Percentiles rank a stretch among this genome's conserved stretches.
phyloP scores from a whole-genome alignment of 2,113 vertebrate species.

The Hoplias malabaricus region DNA sequence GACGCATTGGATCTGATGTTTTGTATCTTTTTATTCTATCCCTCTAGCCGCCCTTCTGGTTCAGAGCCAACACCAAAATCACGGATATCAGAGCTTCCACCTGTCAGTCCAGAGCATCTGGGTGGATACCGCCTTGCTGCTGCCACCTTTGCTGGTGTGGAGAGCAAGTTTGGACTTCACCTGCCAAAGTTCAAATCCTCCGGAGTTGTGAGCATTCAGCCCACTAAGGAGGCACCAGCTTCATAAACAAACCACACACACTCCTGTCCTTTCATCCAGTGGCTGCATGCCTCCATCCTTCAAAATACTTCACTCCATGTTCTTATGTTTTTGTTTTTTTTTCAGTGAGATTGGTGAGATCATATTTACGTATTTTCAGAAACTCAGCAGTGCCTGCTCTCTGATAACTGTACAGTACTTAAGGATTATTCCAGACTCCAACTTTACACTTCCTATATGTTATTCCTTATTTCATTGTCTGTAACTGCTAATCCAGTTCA shows the following conservation, averaged over 20 bases:
- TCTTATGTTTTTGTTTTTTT: conserved; percentile 34
- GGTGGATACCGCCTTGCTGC: conserved; percentile 95
- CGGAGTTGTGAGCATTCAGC: conserved; percentile 69
- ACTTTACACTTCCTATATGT: not conserved
- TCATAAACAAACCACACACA: conserved; percentile 54
- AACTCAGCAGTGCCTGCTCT: conserved; percentile 59
- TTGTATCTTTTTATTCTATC: not conserved
- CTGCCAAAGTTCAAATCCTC: conserved; percentile 92
- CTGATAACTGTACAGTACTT: conserved; percentile 40
- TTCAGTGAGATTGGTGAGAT: conserved; percentile 33
- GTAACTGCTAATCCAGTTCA: no score
- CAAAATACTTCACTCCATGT: conserved; percentile 63
- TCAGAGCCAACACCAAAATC: conserved; percentile 86
- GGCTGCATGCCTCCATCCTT: conserved; percentile 74
- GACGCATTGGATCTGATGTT: not conserved
- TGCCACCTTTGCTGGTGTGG: conserved; percentile 95
- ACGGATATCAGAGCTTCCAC: conserved; percentile 91
- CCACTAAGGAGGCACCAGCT: conserved; percentile 50
- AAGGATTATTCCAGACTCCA: conserved; percentile 12
- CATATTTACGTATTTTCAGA: conserved; percentile 13
- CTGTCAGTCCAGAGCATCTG: conserved; percentile 85
- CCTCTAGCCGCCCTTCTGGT: conserved; percentile 83
- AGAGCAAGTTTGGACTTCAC: conserved; percentile 97
- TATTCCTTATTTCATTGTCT: not conserved
- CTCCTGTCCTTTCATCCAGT: conserved; percentile 55